Evolutionary conservation across 2,113 vertebrate species (phyloP), one percentile per base, ranked within the genome.

Genomic region (Seriola quinqueradiata): DNA sequence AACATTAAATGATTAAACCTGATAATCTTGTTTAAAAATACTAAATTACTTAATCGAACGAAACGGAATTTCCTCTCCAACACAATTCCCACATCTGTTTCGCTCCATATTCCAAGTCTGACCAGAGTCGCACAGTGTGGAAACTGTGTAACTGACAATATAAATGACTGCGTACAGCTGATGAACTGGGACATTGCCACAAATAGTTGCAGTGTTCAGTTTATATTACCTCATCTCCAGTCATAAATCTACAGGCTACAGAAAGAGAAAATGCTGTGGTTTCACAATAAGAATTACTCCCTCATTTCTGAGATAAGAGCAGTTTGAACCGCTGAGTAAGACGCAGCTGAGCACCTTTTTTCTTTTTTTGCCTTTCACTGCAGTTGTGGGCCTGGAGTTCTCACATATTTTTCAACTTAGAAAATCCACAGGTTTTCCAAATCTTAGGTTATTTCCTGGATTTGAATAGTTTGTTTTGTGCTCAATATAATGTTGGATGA

Each of bases 161-260:
- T 77, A 59, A 86, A 75, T 75, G 40, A 89, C 73, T 67, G 80
- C 46, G 3, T 55, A 75, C 83, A 92, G 89, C 81, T 89, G 89
- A 85, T 75, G 46, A 85, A 85, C 70, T 72, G 78, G 70, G 34
- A 63, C 17, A 14, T 6, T 57, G 63, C 70, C 79, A 78, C 60
- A 70, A 71, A 85, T 17, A 59, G 60, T 57, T 73, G 46, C 59
- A 79, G 38, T 65, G 61, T 66, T 85, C 16, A 77, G 16, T 84
- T 85, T 57, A 64, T 76, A 71, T 85, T 75, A 85, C 72, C 74
- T 84, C 70, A 87, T 88, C 75, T 83, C 59, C 82, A 21, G 54
- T 3, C 46, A 58, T 79, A 74, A 55, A 77, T 87, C 80, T 57
- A n/a, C 46, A 64, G 69, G 44, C 71, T 52, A 14, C 13, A 78